These are phyloP conservation scores for Protosalanx chinensis DNA, from an alignment of 2,797 vertebrate genomes.

Conservation along the genomic window DNA sequence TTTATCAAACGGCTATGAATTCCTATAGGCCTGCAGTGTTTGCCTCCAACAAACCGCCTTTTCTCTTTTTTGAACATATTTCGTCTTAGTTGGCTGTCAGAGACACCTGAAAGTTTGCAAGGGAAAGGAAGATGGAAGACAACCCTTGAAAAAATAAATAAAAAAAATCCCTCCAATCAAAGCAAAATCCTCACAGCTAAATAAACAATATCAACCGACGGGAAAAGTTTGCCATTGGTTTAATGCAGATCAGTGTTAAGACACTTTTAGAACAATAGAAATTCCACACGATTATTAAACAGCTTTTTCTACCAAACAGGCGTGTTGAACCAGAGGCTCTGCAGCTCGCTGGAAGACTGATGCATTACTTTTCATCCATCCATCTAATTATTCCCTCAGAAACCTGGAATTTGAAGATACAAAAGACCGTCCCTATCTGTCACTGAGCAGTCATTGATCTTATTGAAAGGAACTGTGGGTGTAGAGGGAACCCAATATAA, in stretches of 20 bases:
- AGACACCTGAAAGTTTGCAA: conserved; percentile 59
- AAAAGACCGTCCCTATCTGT: conserved; percentile 82
- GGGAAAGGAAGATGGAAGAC: conserved; percentile 50
- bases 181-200: conserved; percentile 64
- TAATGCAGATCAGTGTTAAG: conserved; percentile 63
- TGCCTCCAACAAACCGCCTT: conserved; percentile 33
- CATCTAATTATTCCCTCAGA: conserved; percentile 85
- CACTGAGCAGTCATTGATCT: conserved; percentile 78
- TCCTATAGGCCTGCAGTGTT: conserved; percentile 18
- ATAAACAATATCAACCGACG: conserved; percentile 69
- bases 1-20: conserved; percentile 47
- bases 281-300: conserved; percentile 73
- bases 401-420: conserved; percentile 83
- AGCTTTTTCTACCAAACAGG: conserved; percentile 72
- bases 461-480: conserved; percentile 82
- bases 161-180: conserved; percentile 55
- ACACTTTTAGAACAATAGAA: conserved; percentile 76
- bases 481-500: conserved; percentile 80
- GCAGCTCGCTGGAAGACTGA: conserved; percentile 69
- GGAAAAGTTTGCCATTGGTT: conserved; percentile 67
- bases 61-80: conserved; percentile 49
- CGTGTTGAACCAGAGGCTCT: conserved; percentile 72
- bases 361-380: conserved; percentile 78
- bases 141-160: conserved; percentile 53
- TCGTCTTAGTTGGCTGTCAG: conserved; percentile 53